A percentile compares a stretch with the other conserved stretches of the same genome.
Evolutionary conservation across 2,797 vertebrate genomes (phyloP).

Genomic region (Anguilla megastoma): DNA sequence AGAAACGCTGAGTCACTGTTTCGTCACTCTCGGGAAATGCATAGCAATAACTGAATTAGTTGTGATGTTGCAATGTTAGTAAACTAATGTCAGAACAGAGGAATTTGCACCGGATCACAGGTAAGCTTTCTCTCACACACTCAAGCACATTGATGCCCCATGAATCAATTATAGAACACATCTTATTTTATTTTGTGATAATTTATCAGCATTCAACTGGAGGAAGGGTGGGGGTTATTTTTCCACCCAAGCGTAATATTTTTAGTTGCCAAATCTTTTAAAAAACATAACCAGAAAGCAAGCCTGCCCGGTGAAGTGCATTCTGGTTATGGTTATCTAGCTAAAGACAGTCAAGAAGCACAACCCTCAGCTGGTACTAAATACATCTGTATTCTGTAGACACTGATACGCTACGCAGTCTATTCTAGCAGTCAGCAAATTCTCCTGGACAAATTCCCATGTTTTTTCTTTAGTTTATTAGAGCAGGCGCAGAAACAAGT

Average conservation of each 20-base stretch:
- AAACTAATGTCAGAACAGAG: neutral
- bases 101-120: neutral
- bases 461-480: neutral
- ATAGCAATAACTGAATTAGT: slow-evolving; percentile 28
- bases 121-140: neutral
- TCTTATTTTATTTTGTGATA: neutral
- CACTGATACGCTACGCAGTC: neutral
- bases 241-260: no score
- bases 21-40: slow-evolving; percentile 23
- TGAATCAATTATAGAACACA: neutral
- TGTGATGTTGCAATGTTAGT: neutral
- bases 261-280: no score
- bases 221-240: neutral
- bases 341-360: neutral
- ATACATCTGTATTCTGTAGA: neutral
- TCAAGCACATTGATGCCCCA: neutral
- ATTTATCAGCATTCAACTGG: neutral
- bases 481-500: neutral
- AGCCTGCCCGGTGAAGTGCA: neutral
- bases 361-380: neutral
- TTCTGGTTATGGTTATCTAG: neutral
- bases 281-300: no score
- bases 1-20: slow-evolving; percentile 49
- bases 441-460: neutral
- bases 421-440: neutral